Base-by-base conservation (phyloP, 2,888 invertebrate species). In the Mimumesa dahlbomi region DNA sequence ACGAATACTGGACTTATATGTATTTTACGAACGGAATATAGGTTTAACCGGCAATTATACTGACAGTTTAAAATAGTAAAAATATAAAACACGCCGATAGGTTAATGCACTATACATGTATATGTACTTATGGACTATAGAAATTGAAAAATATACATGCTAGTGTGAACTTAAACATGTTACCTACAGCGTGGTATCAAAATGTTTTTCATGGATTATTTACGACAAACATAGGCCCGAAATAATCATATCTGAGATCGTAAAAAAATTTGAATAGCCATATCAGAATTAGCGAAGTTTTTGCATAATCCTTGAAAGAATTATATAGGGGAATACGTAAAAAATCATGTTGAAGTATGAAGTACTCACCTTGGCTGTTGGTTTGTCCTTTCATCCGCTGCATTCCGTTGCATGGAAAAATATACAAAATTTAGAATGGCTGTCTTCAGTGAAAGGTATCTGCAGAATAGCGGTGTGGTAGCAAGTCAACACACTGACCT, bases 311-410 rank as follows among this genome's bases (percentile, higher is more conserved):
- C 22, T 4, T 6, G 2, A 19, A 29, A 42, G 13, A 13, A 4
- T 16, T 13, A 34, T 14, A 9, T 7, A 3, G 29, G 21, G 3
- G 2, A 1, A 56, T 6, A 4, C n/a, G n/a, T n/a, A 36, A 54
- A n/a, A 29, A 59, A 14, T 34, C 5, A 42, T 40, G 34, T 54
- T 7, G 16, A 34, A 11, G 34, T 19, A 31, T 14, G 22, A 18
- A 18, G 13, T 46, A 81, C 86, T 87, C 79, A 89, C 89, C 88
- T 87, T 89, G 89, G 85, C 83, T 89, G 82, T 88, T 88, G 77
- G 88, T 81, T 83, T 89, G 89, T 86, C 89, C 89, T 86, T 89
- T 89, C 89, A 89, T 89, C 89, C 89, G 89, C 89, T 89, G 89
- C 89, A 89, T 89, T 86, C 88, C 89, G 88, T 88, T 79, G 88